These are phyloP conservation scores for Capromys pilorides DNA, from an alignment of 2,797 vertebrate species.

Conservation along the genomic window DNA sequence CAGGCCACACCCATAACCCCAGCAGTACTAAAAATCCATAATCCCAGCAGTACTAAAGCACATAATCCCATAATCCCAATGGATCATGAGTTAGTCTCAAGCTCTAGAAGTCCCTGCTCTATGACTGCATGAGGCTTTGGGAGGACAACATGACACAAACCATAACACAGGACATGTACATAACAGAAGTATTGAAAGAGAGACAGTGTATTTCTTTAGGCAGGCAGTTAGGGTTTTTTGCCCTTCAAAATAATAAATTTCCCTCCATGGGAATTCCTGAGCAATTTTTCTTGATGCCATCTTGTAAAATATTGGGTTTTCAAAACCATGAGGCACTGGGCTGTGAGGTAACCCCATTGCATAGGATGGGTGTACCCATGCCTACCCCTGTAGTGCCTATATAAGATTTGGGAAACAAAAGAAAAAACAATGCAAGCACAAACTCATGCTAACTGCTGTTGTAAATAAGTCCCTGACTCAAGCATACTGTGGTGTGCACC, in stretches of 20 bases:
- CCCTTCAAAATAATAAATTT: not conserved
- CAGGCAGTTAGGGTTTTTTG: not conserved
- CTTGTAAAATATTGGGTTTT: not conserved
- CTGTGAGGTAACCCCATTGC: not conserved
- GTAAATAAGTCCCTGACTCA: not conserved
- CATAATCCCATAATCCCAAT: no score
- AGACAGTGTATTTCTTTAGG: not conserved
- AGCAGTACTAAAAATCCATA: no score
- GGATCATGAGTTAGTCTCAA: no score
- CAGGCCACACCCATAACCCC: no score
- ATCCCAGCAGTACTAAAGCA: no score
- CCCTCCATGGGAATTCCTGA: not conserved
- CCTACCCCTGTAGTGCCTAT: not conserved
- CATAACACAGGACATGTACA: not conserved
- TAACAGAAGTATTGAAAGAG: not conserved
- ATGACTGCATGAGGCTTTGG: no score
- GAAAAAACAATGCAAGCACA: not conserved
- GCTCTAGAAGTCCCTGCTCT: no score
- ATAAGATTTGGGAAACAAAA: not conserved
- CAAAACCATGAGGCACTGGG: not conserved
- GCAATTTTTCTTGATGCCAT: not conserved
- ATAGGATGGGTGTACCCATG: no score
- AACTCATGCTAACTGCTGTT: not conserved
- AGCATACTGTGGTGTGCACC: not conserved
- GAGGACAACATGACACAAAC: no score